Conservation (phyloP, 2,888 invertebrate species). For the Metellina segmentata region DNA sequence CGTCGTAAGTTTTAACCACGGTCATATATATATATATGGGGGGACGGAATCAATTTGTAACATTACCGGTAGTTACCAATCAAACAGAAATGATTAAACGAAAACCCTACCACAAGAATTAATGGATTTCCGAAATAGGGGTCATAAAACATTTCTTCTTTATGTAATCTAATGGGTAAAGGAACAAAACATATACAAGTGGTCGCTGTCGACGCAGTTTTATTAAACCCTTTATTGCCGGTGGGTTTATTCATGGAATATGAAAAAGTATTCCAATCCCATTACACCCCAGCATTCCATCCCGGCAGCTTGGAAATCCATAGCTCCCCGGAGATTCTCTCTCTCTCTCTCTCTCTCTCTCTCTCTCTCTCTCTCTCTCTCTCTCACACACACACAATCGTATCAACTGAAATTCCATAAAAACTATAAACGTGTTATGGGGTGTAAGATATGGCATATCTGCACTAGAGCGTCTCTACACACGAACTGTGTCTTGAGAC, state of each 20-base stretch:
- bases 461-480: neutral
- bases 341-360: too few relatives aligned
- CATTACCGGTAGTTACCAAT: too few relatives aligned
- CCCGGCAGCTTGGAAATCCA: constrained; percentile 21
- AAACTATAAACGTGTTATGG: constrained; percentile 43
- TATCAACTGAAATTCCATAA: constrained; percentile 51
- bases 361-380: too few relatives aligned
- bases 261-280: neutral
- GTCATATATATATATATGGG: too few relatives aligned
- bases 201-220: too few relatives aligned
- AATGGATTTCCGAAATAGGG: neutral
- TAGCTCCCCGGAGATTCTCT: too few relatives aligned
- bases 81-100: too few relatives aligned
- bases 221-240: too few relatives aligned
- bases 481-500: neutral
- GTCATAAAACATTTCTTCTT: neutral
- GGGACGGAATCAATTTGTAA: too few relatives aligned
- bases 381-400: too few relatives aligned
- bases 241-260: neutral
- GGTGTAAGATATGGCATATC: constrained; percentile 36
- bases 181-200: neutral
- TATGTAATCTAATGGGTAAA: neutral
- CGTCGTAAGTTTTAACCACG: too few relatives aligned
- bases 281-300: neutral
- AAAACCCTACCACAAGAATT: neutral